Evolutionary conservation across 2,888 invertebrate species (phyloP).

Genomic region (Iselma pallidipennis): DNA sequence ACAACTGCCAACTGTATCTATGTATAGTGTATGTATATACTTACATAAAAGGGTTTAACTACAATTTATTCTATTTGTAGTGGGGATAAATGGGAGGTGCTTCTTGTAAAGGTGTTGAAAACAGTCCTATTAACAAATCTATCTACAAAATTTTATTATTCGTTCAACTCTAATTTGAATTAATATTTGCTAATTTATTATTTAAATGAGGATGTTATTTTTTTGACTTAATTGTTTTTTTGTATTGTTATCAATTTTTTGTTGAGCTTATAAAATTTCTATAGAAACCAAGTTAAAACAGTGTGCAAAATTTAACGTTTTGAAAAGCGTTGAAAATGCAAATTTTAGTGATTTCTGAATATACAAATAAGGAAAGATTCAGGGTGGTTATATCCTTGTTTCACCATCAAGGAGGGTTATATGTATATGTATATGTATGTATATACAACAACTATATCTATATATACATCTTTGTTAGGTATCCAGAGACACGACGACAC

Average conservation of each 20-base stretch:
- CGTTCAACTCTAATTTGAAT: too few relatives aligned
- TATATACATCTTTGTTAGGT: not conserved
- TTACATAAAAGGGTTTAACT: constrained; percentile 13
- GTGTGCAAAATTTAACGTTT: too few relatives aligned
- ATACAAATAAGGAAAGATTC: constrained; percentile 39
- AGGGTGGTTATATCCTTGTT: constrained; percentile 42
- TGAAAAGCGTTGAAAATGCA: constrained; percentile 35
- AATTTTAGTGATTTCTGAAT: constrained; percentile 36
- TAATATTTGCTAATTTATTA: too few relatives aligned
- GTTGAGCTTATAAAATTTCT: too few relatives aligned
- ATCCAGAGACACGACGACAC: constrained; percentile 33
- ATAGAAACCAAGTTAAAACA: too few relatives aligned
- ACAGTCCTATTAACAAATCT: too few relatives aligned
- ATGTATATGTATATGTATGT: not conserved
- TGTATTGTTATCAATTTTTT: too few relatives aligned
- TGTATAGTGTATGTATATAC: not conserved
- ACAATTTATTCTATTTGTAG: constrained; percentile 30
- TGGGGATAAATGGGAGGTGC: constrained; percentile 39
- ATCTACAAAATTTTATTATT: too few relatives aligned
- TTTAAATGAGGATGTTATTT: too few relatives aligned
- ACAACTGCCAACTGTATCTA: constrained; percentile 15
- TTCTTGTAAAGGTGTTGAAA: constrained; percentile 17
- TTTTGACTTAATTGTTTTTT: too few relatives aligned
- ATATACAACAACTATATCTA: not conserved
- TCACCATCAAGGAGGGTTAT: constrained; percentile 37